Conservation (phyloP, 2,113 vertebrate genomes). For the Echinops telfairi region DNA sequence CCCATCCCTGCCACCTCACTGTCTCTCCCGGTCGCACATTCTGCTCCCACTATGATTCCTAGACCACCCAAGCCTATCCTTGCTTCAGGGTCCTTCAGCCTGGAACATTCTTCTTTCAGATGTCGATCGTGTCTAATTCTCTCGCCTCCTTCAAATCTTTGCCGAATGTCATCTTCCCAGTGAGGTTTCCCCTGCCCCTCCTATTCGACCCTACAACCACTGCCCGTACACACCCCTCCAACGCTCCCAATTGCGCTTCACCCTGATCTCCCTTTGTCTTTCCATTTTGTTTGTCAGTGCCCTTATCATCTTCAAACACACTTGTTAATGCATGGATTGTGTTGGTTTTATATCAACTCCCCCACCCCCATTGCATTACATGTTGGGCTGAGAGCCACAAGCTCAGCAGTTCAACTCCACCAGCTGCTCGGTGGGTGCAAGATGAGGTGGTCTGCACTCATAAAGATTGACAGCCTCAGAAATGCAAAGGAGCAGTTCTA, state of each 20-base stretch:
- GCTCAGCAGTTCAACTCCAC: too few species aligned
- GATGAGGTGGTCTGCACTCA: too few species aligned
- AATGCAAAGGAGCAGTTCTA: too few species aligned
- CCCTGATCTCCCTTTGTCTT: background rate
- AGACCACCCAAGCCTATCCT: background rate
- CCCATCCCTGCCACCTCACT: background rate
- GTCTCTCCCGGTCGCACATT: background rate
- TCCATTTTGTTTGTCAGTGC: background rate
- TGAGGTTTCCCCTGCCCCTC: background rate
- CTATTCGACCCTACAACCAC: background rate
- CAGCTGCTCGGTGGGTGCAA: too few species aligned
- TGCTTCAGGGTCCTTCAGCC: background rate
- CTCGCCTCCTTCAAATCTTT: background rate
- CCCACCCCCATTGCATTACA: too few species aligned
- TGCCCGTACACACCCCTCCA: background rate
- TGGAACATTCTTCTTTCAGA: background rate
- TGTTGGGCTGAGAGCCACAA: too few species aligned
- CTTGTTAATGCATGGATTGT: background rate
- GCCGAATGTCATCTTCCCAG: too few species aligned
- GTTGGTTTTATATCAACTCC: background rate
- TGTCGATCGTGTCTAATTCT: background rate
- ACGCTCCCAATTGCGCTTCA: background rate
- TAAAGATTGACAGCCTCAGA: too few species aligned
- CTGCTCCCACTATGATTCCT: background rate
- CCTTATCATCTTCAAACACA: background rate